Base-by-base conservation (phyloP, 1,140 invertebrate species). In the Saccostrea glomerata region DNA sequence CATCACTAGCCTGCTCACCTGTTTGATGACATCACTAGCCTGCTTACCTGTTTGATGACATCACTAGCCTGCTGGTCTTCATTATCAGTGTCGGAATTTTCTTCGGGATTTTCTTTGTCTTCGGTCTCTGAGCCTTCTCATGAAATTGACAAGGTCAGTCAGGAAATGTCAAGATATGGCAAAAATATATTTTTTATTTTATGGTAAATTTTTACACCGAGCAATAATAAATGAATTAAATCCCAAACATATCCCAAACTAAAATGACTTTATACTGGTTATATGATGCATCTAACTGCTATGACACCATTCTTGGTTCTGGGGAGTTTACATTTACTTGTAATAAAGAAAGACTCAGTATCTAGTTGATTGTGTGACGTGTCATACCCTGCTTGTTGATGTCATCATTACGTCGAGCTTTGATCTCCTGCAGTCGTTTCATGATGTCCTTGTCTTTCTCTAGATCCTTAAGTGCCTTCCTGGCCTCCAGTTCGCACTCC, bases 361-460 rank as follows among this genome's bases (percentile, higher is more conserved):
- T 47, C 9, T 47, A 47, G 47, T 3, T 47, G 47, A 47, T 5
- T 47, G 5, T 47, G n/a, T 63, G 15, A 63, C 3, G 11, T 30
- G 25, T 15, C 70, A 25, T 12, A 85, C 84, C 84, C 17, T 85
- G 56, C 91, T 90, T 92, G 58, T 92, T 92, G 6, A 91, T 85
- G 87, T 92, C 89, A 17, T 92, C 86, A 86, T 92, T 93, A 55
- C 90, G 89, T 47, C 87, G 85, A 86, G 91, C 87, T 82, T 93
- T 92, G 25, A 93, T 87, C 84, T 91, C 89, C 30, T 91, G 91
- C 70, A 94, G 90, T 66, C 86, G 91, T 66, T 92, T 92, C 92
- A 92, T 92, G 36, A 94, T 91, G 77, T 93, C 91, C 54, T 94
- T 93, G 87, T 94, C 94, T 77, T 93, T 92, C 85, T 93, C 56